These are phyloP conservation scores for Drosophila koepferae DNA, from an alignment of 2,888 invertebrate genomes.

Conservation along the genomic window DNA sequence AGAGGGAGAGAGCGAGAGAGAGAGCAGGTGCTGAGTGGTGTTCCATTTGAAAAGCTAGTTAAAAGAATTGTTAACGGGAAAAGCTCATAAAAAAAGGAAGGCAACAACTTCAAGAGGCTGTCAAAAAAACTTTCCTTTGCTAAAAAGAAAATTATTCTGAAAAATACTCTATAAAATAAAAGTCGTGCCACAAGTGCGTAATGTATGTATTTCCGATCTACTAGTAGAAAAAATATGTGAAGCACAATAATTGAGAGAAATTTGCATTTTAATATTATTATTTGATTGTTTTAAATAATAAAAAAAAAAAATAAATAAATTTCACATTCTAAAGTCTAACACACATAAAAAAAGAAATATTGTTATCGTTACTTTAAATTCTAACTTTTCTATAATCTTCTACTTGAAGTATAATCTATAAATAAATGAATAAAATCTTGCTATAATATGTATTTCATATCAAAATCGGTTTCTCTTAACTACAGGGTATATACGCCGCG, in stretches of 20 bases:
- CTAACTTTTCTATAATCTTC: too few species aligned
- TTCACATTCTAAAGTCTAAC: too few species aligned
- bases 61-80: slow-evolving; percentile 43
- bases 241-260: too few species aligned
- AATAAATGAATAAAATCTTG: background rate
- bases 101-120: slow-evolving; percentile 32
- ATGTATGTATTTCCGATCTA: background rate
- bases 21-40: slow-evolving; percentile 5
- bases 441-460: background rate
- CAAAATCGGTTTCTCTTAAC: background rate
- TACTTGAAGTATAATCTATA: background rate
- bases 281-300: too few species aligned
- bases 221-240: background rate
- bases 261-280: too few species aligned
- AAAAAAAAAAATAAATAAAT: too few species aligned
- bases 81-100: slow-evolving; percentile 39
- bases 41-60: slow-evolving; percentile 14
- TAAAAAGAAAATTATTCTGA: slow-evolving; percentile 15
- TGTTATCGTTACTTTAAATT: too few species aligned
- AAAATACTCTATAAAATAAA: slow-evolving; percentile 6
- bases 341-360: too few species aligned
- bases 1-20: background rate
- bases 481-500: background rate
- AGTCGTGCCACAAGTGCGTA: background rate
- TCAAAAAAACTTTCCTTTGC: slow-evolving; percentile 50